These are phyloP conservation scores for Meda fulgida DNA, from an alignment of 2,797 vertebrate species.

Conservation along the genomic window DNA sequence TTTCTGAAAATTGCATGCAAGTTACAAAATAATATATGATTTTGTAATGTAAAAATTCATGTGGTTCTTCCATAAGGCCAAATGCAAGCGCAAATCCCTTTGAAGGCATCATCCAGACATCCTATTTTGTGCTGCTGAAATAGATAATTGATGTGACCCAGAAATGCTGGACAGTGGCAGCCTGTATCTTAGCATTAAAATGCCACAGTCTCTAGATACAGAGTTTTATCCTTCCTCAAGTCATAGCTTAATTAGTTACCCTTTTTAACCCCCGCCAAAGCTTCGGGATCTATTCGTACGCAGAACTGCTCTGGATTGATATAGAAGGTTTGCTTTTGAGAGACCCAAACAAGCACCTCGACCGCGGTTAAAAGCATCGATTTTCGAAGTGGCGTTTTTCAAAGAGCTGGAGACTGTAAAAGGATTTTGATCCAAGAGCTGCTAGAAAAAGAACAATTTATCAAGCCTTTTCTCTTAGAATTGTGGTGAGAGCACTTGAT, in stretches of 20 bases:
- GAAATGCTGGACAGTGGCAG: conserved; percentile 33
- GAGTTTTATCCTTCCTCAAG: neutral
- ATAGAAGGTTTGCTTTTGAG: neutral
- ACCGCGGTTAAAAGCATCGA: conserved; percentile 12
- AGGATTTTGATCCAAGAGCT: conserved; percentile 1
- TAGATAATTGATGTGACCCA: conserved; percentile 44
- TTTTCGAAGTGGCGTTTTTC: neutral
- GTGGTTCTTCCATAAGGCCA: neutral
- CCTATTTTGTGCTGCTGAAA: conserved; percentile 35
- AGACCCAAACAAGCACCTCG: conserved; percentile 4
- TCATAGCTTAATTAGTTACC: conserved; percentile 6
- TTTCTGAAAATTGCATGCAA: conserved; percentile 1
- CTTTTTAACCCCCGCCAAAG: neutral
- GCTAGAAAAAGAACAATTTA: conserved; percentile 22
- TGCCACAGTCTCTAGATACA: conserved; percentile 13
- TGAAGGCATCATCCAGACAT: conserved; percentile 35
- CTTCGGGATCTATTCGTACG: neutral
- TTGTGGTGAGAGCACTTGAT: neutral
- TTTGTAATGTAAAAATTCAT: conserved; percentile 8
- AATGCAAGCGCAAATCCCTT: conserved; percentile 27
- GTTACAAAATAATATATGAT: neutral
- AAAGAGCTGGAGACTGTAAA: conserved; percentile 9
- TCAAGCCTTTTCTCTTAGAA: conserved; percentile 24
- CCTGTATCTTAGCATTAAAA: conserved; percentile 24
- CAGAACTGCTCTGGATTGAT: neutral